These are phyloP conservation scores for Clarias fuscus DNA, from an alignment of 2,797 vertebrate species.

Conservation along the genomic window DNA sequence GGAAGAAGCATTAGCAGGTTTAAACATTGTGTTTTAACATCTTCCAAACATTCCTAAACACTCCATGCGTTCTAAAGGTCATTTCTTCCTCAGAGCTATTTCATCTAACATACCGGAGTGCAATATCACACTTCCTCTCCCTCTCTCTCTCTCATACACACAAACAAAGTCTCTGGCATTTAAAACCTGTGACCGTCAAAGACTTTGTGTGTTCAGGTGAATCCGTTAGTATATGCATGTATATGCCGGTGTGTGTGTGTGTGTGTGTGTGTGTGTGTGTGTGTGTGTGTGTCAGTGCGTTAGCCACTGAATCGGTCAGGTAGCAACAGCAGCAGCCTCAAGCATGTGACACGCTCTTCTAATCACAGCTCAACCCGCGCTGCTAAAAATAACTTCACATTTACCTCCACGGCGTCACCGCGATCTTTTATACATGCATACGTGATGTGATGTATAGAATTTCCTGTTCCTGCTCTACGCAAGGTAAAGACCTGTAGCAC, in stretches of 20 bases:
- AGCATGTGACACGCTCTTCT: conserved; percentile 37
- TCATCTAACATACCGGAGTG: not conserved
- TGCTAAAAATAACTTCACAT: conserved; percentile 47
- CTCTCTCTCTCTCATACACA: conserved; percentile 15
- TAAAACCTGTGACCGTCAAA: not conserved
- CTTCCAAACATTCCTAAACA: conserved; percentile 8
- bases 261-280: conserved; percentile 10
- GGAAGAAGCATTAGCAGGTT: not conserved
- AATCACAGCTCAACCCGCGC: conserved; percentile 26
- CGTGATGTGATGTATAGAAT: not conserved
- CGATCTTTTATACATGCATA: conserved; percentile 13
- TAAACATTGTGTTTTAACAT: not conserved
- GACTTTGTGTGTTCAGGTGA: not conserved
- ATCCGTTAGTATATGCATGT: not conserved
- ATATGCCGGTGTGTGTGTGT: not conserved
- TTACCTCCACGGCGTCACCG: conserved; percentile 32
- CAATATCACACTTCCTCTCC: not conserved
- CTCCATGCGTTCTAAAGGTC: not conserved
- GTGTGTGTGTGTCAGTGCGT: conserved; percentile 3
- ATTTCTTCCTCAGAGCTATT: conserved; percentile 16
- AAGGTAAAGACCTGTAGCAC: too few relatives aligned
- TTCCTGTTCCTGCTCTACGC: not conserved
- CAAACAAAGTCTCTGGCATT: conserved; percentile 5
- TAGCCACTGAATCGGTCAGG: conserved; percentile 4
- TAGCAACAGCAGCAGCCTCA: conserved; percentile 14